Conservation (phyloP, 1,140 invertebrate genomes). For the Drosophila orena region DNA sequence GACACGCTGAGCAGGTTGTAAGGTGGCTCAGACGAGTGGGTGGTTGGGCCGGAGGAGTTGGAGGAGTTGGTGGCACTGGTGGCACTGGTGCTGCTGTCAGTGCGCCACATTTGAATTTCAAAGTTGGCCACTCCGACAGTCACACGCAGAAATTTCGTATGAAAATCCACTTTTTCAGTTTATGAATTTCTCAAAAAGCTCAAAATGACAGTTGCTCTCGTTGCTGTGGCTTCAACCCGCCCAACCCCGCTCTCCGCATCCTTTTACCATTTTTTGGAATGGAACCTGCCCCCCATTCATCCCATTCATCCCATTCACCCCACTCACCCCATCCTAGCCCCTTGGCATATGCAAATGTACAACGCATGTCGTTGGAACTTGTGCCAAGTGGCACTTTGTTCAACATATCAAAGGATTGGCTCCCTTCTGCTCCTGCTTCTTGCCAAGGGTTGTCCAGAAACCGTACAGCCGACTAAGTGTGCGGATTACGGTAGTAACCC, state of each 20-base stretch:
- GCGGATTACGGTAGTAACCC: conserved; percentile 39
- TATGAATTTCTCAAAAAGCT: conserved; percentile 83
- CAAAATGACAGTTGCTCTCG: conserved; percentile 68
- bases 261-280: background rate
- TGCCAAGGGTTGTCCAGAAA: conserved; percentile 31
- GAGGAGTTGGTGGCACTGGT: background rate
- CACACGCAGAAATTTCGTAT: conserved; percentile 79
- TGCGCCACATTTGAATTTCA: conserved; percentile 78
- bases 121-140: conserved; percentile 52
- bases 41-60: background rate
- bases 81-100: conserved; percentile 46
- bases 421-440: conserved; percentile 10
- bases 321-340: conserved; percentile 9
- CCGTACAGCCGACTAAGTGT: conserved; percentile 25
- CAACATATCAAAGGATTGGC: conserved; percentile 77
- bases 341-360: conserved; percentile 67
- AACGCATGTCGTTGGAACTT: conserved; percentile 66
- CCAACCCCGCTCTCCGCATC: background rate
- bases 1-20: conserved; percentile 64
- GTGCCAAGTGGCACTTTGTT: conserved; percentile 77
- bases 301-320: no score
- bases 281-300: background rate
- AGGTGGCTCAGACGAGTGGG: conserved; percentile 12
- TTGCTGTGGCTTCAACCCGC: conserved; percentile 24
- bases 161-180: conserved; percentile 83